Percentiles rank a stretch among this genome's conserved stretches.
Evolutionary conservation across 2,113 vertebrate species (phyloP).

Genomic region (Caranx ignobilis): DNA sequence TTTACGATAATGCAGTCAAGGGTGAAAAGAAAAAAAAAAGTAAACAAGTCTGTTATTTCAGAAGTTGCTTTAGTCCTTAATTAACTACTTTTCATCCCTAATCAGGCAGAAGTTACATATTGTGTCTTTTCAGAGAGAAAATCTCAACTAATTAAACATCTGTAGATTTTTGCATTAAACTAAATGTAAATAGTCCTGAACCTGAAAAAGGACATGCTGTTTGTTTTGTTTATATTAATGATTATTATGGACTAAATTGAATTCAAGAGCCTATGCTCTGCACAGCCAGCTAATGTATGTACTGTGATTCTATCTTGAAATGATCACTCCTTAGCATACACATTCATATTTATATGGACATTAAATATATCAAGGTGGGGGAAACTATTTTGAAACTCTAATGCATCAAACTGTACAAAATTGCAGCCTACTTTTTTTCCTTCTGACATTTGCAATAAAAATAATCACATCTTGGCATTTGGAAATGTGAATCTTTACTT

Average conservation of each 20-base stretch:
- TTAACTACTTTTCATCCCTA: slow-evolving; percentile 18
- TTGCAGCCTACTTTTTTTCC: slow-evolving; percentile 35
- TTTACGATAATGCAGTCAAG: slow-evolving; percentile 18
- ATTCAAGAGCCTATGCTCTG: background rate
- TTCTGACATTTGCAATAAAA: slow-evolving; percentile 71
- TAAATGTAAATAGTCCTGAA: background rate
- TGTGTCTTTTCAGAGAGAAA: slow-evolving; percentile 1
- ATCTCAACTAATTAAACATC: slow-evolving; percentile 24
- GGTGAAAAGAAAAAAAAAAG: slow-evolving; percentile 22
- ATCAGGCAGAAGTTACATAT: slow-evolving; percentile 15
- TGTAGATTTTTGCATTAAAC: slow-evolving; percentile 15
- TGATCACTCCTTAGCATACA: slow-evolving; percentile 29
- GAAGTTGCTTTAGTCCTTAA: slow-evolving; percentile 9
- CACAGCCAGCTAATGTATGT: background rate
- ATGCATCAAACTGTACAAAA: slow-evolving; percentile 61
- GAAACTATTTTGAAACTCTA: slow-evolving; percentile 60
- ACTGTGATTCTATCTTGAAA: background rate
- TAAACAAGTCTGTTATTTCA: slow-evolving; percentile 31
- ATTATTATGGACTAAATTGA: background rate
- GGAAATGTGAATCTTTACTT: slow-evolving; percentile 62
- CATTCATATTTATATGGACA: slow-evolving; percentile 40
- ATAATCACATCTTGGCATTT: slow-evolving; percentile 70
- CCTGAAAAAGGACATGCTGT: too few relatives aligned
- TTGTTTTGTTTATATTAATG: background rate
- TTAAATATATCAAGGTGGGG: slow-evolving; percentile 61